A percentile compares a stretch with the other conserved stretches of the same genome.
phyloP scores from a whole-genome alignment of 2,113 vertebrate genomes.

The Brachyhypopomus gauderio region DNA sequence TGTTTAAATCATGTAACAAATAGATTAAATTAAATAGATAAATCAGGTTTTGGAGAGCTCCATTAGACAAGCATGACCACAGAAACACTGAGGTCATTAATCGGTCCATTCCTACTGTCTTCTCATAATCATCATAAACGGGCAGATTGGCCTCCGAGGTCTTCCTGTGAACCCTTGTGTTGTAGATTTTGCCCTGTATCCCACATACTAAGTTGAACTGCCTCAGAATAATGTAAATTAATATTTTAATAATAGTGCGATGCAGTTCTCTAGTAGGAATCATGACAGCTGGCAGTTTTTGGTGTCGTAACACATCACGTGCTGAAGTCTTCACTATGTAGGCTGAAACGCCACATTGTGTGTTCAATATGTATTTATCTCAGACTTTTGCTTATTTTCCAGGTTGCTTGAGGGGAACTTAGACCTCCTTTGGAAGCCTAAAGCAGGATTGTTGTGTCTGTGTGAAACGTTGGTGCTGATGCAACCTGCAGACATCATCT shows the following conservation, averaged over 20 bases:
- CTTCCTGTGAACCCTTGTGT: neutral
- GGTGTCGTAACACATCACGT: too few species aligned
- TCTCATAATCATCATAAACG: neutral
- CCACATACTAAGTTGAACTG: neutral
- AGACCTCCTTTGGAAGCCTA: neutral
- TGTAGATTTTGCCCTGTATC: constrained; percentile 2
- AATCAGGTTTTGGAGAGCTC: neutral
- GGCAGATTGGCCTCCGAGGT: neutral
- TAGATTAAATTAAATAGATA: too few species aligned
- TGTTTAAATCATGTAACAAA: too few species aligned
- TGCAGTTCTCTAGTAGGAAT: too few species aligned
- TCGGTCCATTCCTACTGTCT: neutral
- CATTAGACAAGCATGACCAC: neutral
- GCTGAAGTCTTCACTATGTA: too few species aligned
- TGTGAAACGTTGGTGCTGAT: neutral
- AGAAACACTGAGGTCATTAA: neutral
- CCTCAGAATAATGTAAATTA: neutral
- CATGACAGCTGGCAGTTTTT: too few species aligned
- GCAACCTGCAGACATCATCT: constrained; percentile 9
- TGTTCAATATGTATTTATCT: neutral
- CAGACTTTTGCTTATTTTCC: neutral
- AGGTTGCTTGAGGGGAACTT: neutral
- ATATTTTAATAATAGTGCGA: too few species aligned
- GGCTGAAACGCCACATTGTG: too few species aligned
- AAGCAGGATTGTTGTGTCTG: neutral